Percentiles rank a stretch among this genome's conserved stretches.
These are phyloP conservation scores for Phymorhynchus buccinoides DNA, from an alignment of 1,140 invertebrate species.

Conservation along the genomic window DNA sequence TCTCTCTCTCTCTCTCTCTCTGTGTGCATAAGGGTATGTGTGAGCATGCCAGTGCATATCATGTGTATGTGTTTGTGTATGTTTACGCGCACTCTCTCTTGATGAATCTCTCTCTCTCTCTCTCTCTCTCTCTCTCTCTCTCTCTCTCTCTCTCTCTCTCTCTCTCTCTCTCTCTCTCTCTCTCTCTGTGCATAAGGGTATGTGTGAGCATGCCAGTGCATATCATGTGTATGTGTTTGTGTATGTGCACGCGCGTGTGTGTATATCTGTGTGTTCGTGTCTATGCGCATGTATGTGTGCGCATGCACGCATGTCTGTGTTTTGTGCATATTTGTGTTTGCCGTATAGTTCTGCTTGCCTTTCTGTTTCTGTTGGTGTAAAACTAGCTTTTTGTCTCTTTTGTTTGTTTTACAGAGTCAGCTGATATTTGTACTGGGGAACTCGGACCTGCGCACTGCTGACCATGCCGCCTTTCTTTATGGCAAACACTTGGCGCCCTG, in stretches of 20 bases:
- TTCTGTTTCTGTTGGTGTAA: not conserved
- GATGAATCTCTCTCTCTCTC: not conserved
- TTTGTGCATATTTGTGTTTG: not conserved
- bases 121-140: not conserved
- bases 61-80: too few species aligned
- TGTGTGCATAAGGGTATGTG: not conserved
- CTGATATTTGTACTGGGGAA: conserved; percentile 62
- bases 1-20: not conserved
- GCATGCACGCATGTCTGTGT: not conserved
- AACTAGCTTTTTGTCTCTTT: too few species aligned
- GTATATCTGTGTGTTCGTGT: not conserved
- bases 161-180: not conserved
- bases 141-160: not conserved
- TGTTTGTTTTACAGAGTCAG: conserved; percentile 54
- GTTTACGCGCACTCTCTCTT: not conserved
- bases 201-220: not conserved
- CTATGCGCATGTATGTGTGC: not conserved
- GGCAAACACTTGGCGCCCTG: conserved; percentile 53
- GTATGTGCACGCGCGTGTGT: not conserved
- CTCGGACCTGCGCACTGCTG: conserved; percentile 59
- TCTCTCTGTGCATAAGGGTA: not conserved
- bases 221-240: not conserved
- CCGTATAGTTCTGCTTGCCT: not conserved
- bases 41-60: too few species aligned
- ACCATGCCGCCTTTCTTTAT: conserved; percentile 54